phyloP scores from a whole-genome alignment of 2,797 vertebrate species.

The Phataginus tetradactyla region DNA sequence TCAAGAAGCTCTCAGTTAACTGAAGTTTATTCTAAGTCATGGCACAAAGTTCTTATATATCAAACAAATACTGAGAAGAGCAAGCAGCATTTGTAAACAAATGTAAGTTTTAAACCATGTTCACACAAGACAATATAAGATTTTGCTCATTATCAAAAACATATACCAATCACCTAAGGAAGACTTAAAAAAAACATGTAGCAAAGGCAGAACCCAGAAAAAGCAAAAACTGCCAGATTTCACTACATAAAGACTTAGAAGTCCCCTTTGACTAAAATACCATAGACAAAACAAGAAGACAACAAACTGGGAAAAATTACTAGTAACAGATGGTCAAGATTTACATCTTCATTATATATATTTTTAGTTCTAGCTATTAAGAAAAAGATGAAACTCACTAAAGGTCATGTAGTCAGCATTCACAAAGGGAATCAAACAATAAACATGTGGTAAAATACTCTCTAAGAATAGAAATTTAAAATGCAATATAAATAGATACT shows the following conservation, averaged over 20 bases:
- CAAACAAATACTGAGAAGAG: not conserved
- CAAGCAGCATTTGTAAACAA: not conserved
- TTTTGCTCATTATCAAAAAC: constrained; percentile 25
- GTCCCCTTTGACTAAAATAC: not conserved
- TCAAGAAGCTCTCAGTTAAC: not conserved
- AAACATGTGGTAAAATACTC: not conserved
- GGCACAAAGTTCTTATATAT: not conserved
- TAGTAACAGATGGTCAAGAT: not conserved
- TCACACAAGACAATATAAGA: not conserved
- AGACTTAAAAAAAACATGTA: not conserved
- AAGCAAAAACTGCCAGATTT: not conserved
- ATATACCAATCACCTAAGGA: not conserved
- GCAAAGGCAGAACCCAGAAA: constrained; percentile 30
- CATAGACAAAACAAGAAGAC: constrained; percentile 1
- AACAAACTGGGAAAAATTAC: not conserved
- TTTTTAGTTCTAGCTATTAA: constrained; percentile 16
- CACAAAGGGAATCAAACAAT: not conserved
- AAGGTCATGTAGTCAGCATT: not conserved
- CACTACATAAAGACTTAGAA: not conserved
- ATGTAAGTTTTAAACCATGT: not conserved
- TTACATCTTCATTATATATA: constrained; percentile 1
- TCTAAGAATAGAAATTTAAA: constrained; percentile 10
- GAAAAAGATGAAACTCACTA: constrained; percentile 29
- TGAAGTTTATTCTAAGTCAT: not conserved
- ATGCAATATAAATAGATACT: not conserved